phyloP scores from a whole-genome alignment of 2,888 invertebrate species.

The Drosophila emarginata region DNA sequence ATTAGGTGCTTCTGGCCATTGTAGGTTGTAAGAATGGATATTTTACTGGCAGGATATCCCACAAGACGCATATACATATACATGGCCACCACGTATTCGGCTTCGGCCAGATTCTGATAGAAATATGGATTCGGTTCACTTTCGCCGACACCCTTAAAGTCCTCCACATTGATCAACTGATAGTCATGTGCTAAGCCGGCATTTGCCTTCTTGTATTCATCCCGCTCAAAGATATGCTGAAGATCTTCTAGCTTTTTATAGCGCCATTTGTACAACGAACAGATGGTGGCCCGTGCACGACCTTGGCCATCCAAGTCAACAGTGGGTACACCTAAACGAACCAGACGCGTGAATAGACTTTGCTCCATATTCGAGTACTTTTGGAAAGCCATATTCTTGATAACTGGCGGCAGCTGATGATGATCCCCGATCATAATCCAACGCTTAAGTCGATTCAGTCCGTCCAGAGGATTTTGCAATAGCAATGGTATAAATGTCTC shows the following conservation, averaged over 20 bases:
- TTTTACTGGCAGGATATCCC: conserved; percentile 98
- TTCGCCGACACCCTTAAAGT: conserved; percentile 98
- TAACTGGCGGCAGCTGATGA: conserved; percentile 99
- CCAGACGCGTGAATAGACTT: conserved; percentile 97
- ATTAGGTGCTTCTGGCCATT: conserved; percentile 99
- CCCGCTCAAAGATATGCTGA: conserved; percentile 91
- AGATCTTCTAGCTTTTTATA: conserved; percentile 98
- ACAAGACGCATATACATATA: conserved; percentile 99
- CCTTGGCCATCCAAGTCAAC: conserved; percentile 99
- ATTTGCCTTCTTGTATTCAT: conserved; percentile 95
- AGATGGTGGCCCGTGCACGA: conserved; percentile 95
- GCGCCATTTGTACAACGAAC: conserved; percentile 97
- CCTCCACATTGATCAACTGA: conserved; percentile 97
- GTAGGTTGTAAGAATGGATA: conserved; percentile 98
- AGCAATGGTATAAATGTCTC: conserved; percentile 99
- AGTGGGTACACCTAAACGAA: conserved; percentile 97
- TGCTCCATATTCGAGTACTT: conserved; percentile 99
- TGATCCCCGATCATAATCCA: conserved; percentile 99
- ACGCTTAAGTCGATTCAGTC: conserved; percentile 95
- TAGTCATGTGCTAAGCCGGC: conserved; percentile 96
- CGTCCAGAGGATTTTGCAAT: conserved; percentile 99
- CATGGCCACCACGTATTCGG: conserved; percentile 97
- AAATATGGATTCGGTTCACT: conserved; percentile 99
- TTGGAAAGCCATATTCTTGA: conserved; percentile 99
- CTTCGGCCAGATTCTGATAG: conserved; percentile 96